Base-by-base conservation (phyloP, 2,113 vertebrate species). In the Bujurquina vittata region DNA sequence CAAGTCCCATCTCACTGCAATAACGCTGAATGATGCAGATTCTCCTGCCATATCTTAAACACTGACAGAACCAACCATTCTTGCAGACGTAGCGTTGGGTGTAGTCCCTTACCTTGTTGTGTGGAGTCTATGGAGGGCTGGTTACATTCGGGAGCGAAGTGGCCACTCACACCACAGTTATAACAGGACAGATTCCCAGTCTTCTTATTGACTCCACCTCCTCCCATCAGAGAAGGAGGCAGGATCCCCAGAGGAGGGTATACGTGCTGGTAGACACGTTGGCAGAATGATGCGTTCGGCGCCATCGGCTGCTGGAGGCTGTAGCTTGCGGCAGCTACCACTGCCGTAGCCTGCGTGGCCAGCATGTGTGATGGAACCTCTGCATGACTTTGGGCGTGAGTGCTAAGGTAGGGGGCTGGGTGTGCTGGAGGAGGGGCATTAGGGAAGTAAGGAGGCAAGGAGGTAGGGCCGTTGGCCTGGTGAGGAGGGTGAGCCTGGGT, bases 141-240 rank as follows among this genome's bases (percentile, higher is more conserved):
- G 94, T 97, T 98, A 96, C 97, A 98, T 94, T 99, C 97, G 90
- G 97, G 97, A 81, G 97, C 97, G 75, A 97, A 97, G 95, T 99
- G 98, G 31, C 98, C 98, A 86, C 96, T 97, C 77, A 96, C 92
- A 54, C 98, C 98, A 88, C 98, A 99, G 96, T 98, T 99, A 92
- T 97, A 98, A 95, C 98, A 99, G 43, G 97, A 98, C 77, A 97
- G 92, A n/a, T 94, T 97, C 87, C 97, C 97, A 1, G 95, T 98
- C 95, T 98, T 98, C 96, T 99, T 99, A 18, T 95, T 95, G 84
- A 94, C 23, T 26, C 94, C 94, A 0, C 85, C 88, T 5, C 76
- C 89, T 77, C 96, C 95, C 81, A 96, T 94, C 0, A 96, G 88
- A 1, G 88, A 81, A 1, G 89, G 31, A 0, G 96, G 94, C 95